phyloP scores from a whole-genome alignment of 2,888 invertebrate species.

The Tetranychus piercei region DNA sequence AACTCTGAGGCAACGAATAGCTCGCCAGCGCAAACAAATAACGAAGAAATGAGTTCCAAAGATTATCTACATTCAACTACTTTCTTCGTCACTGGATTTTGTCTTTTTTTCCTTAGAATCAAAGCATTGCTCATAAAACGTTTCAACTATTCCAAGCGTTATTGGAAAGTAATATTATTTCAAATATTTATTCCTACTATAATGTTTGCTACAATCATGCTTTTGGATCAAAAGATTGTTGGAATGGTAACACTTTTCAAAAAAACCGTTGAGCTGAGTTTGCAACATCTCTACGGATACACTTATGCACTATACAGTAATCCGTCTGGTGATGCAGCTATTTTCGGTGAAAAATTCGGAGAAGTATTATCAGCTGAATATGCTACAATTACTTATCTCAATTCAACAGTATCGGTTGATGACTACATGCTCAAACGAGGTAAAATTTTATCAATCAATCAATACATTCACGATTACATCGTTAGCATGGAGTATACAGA shows the following conservation, averaged over 20 bases:
- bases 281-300: neutral
- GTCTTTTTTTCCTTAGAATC: constrained; percentile 30
- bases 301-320: neutral
- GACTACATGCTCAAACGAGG: neutral
- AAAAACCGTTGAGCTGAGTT: neutral
- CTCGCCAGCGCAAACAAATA: neutral
- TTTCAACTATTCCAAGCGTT: constrained; percentile 33
- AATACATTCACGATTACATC: constrained; percentile 12
- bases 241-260: neutral
- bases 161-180: constrained; percentile 33
- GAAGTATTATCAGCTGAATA: neutral
- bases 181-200: constrained; percentile 25
- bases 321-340: neutral
- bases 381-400: neutral
- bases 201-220: constrained; percentile 14
- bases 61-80: neutral
- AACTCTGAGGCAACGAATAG: neutral
- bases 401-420: neutral
- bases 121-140: constrained; percentile 33
- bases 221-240: constrained; percentile 3
- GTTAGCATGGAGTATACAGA: neutral
- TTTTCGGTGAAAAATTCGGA: neutral
- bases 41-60: neutral
- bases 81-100: constrained; percentile 28
- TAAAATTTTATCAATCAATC: neutral